A percentile compares a stretch with the other conserved stretches of the same genome.
phyloP scores from a whole-genome alignment of 1,140 invertebrate species.

The Drosophila busckii region DNA sequence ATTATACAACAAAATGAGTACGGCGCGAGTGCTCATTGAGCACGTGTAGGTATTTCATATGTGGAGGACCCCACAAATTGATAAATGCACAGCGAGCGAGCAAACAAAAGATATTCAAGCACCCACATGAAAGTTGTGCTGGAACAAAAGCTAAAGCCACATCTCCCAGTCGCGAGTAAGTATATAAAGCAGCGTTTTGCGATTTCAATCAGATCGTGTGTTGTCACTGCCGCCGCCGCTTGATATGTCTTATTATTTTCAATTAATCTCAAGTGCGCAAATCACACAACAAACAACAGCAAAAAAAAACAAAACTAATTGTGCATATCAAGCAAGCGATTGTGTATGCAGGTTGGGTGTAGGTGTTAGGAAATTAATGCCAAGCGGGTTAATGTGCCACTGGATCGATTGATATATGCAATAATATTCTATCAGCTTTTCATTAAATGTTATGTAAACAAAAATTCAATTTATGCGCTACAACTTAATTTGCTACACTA shows the following conservation, averaged over 20 bases:
- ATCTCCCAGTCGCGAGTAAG: not conserved
- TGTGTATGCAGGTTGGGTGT: conserved; percentile 22
- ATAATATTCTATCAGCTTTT: conserved; percentile 6
- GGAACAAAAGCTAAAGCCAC: conserved; percentile 38
- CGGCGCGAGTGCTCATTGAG: conserved; percentile 9
- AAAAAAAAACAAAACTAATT: conserved; percentile 33
- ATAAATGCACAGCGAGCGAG: conserved; percentile 56
- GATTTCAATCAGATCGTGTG: conserved; percentile 62
- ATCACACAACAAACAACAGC: too few relatives aligned
- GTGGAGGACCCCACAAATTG: conserved; percentile 69
- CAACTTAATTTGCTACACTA: too few relatives aligned
- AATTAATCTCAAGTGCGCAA: conserved; percentile 67
- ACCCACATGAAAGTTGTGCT: conserved; percentile 45
- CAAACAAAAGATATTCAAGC: conserved; percentile 35
- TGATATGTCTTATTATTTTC: conserved; percentile 63
- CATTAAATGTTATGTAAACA: too few relatives aligned
- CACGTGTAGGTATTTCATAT: conserved; percentile 77
- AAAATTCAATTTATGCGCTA: too few relatives aligned
- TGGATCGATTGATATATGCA: conserved; percentile 19
- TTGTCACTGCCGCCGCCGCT: conserved; percentile 8
- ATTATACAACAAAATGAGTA: conserved; percentile 1
- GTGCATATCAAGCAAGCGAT: conserved; percentile 33
- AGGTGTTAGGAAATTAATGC: conserved; percentile 39
- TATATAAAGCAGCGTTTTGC: conserved; percentile 39
- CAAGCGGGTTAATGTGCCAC: conserved; percentile 57